A percentile compares a stretch with the other conserved stretches of the same genome.
These are phyloP conservation scores for Protomyctophum bolini DNA, from an alignment of 2,113 vertebrate genomes.

Conservation along the genomic window DNA sequence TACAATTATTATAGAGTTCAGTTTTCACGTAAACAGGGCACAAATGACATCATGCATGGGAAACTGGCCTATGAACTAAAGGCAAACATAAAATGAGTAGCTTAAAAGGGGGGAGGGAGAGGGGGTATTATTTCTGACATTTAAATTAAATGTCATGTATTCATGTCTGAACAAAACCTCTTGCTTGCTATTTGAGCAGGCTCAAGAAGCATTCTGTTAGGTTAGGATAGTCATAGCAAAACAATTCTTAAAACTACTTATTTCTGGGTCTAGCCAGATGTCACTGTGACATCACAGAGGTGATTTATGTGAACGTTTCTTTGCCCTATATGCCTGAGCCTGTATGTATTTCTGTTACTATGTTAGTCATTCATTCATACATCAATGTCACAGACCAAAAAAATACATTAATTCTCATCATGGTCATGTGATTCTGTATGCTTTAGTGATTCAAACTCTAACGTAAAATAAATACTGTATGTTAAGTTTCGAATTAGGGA, in stretches of 20 bases:
- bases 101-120: constrained; percentile 18
- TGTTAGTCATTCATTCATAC: not conserved
- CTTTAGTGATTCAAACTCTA: no score
- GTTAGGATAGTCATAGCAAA: not conserved
- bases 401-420: no score
- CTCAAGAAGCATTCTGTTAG: constrained; percentile 5
- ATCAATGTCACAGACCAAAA: no score
- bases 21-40: constrained; percentile 25
- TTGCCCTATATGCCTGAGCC: no score
- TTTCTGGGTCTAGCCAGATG: no score
- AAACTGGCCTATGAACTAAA: constrained; percentile 45
- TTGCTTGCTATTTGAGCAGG: constrained; percentile 15
- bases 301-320: no score
- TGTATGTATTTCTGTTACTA: not conserved
- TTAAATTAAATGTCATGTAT: constrained; percentile 39
- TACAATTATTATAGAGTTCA: not conserved
- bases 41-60: constrained; percentile 43
- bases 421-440: no score
- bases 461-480: not conserved
- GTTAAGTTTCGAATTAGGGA: constrained; percentile 29
- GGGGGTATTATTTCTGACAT: constrained; percentile 41
- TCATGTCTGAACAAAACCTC: constrained; percentile 18
- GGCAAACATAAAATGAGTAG: constrained; percentile 33
- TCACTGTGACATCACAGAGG: no score
- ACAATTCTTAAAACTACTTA: not conserved